phyloP scores from a whole-genome alignment of 2,888 invertebrate genomes.

The Anthophora plumipes region DNA sequence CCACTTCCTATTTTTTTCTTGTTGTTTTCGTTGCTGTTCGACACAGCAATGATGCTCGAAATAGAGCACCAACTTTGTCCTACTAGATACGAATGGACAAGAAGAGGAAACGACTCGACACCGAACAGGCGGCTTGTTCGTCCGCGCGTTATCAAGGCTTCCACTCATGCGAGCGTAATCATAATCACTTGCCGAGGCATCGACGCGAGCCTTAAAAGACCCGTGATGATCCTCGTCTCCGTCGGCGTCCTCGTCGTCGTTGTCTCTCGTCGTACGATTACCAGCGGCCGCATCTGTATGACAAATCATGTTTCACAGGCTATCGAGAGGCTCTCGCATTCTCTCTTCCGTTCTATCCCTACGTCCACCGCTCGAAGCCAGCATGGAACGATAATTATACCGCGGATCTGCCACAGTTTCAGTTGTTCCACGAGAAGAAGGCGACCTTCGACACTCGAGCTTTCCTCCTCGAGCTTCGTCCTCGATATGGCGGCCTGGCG shows the following conservation, averaged over 20 bases:
- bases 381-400: slow-evolving; percentile 62
- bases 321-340: slow-evolving; percentile 80
- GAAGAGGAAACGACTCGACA: slow-evolving; percentile 8
- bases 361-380: slow-evolving; percentile 64
- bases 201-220: slow-evolving; percentile 36
- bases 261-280: slow-evolving; percentile 78
- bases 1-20: no score
- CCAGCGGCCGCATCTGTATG: slow-evolving; percentile 79
- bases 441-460: slow-evolving; percentile 35
- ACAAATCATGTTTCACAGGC: slow-evolving; percentile 82
- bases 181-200: slow-evolving; percentile 48
- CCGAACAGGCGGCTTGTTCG: slow-evolving; percentile 30
- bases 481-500: slow-evolving; percentile 51
- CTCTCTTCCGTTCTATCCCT: slow-evolving; percentile 72
- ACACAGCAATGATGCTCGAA: slow-evolving; percentile 16
- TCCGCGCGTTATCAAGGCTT: slow-evolving; percentile 38
- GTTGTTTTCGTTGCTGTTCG: neutral
- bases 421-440: slow-evolving; percentile 30
- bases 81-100: slow-evolving; percentile 18
- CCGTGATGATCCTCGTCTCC: slow-evolving; percentile 60
- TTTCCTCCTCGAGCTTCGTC: slow-evolving; percentile 27
- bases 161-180: slow-evolving; percentile 51
- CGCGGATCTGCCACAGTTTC: slow-evolving; percentile 15
- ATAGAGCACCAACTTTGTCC: slow-evolving; percentile 24
- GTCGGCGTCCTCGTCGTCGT: slow-evolving; percentile 69